Percentiles rank a stretch among this genome's conserved stretches.
Evolutionary conservation across 2,113 vertebrate species (phyloP).

Genomic region (Paratilapia polleni): DNA sequence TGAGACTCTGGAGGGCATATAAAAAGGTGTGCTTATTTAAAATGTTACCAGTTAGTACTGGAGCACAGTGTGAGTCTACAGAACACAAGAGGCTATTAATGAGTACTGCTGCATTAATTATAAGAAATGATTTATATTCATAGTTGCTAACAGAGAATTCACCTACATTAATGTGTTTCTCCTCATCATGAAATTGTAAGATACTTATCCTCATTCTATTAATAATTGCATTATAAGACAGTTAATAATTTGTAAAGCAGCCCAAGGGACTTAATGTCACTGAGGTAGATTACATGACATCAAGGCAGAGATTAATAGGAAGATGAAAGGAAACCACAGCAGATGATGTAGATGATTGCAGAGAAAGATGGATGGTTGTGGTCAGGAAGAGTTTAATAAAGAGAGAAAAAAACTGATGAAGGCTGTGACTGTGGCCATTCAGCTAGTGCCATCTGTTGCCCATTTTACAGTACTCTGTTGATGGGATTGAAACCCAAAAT

Average conservation of each 20-base stretch:
- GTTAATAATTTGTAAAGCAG: conserved; percentile 11
- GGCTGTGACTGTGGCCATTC: conserved; percentile 21
- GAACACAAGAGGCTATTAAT: conserved; percentile 8
- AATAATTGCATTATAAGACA: background rate
- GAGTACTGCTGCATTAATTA: conserved; percentile 15
- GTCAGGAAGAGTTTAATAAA: conserved; percentile 44
- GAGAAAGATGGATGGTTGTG: conserved; percentile 42
- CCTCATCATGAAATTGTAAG: background rate
- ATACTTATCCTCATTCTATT: background rate
- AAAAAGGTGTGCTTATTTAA: background rate
- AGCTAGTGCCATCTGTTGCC: conserved; percentile 47
- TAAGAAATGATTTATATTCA: conserved; percentile 13
- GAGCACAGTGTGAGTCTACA: conserved; percentile 9
- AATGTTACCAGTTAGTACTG: conserved; percentile 11
- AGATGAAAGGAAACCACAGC: conserved; percentile 42
- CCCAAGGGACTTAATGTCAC: conserved; percentile 16
- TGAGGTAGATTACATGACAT: conserved; percentile 44
- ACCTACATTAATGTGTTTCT: background rate
- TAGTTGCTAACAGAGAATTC: background rate
- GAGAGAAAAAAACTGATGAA: conserved; percentile 21
- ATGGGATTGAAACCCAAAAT: conserved; percentile 25
- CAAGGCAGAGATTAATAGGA: conserved; percentile 27
- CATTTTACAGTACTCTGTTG: background rate
- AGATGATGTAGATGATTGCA: conserved; percentile 21
- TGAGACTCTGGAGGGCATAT: background rate